These are phyloP conservation scores for Neolamprologus sp. DNA, from an alignment of 2,113 vertebrate species.

Conservation along the genomic window DNA sequence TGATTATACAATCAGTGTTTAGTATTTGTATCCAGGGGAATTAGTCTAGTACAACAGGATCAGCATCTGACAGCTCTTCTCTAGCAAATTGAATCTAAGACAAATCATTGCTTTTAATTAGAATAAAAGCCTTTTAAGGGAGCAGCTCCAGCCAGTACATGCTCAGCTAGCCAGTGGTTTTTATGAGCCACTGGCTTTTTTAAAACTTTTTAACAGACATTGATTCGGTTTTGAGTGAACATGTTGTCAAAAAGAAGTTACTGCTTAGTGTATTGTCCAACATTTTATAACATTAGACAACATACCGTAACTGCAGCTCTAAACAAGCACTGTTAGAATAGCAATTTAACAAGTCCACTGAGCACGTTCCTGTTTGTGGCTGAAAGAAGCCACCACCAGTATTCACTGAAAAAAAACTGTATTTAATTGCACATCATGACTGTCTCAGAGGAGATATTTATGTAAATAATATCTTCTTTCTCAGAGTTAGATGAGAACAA, in stretches of 20 bases:
- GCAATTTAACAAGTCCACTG: background rate
- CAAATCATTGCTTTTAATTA: slow-evolving; percentile 86
- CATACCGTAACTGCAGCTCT: background rate
- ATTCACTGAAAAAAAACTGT: background rate
- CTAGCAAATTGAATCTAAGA: slow-evolving; percentile 71
- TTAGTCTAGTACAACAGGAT: slow-evolving; percentile 64
- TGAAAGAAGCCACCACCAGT: background rate
- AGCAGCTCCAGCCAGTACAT: slow-evolving; percentile 32
- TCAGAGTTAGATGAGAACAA: background rate
- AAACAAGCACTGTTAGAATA: background rate
- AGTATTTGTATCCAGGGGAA: slow-evolving; percentile 40
- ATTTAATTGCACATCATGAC: background rate
- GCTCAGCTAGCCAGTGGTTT: slow-evolving; percentile 43
- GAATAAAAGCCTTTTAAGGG: slow-evolving; percentile 78
- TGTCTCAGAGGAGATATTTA: background rate
- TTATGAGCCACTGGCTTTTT: slow-evolving; percentile 17
- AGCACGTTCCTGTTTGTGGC: background rate
- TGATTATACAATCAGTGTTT: slow-evolving; percentile 24
- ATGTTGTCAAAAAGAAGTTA: background rate
- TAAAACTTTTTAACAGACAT: background rate
- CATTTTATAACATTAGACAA: background rate
- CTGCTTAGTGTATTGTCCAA: background rate
- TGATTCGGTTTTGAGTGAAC: slow-evolving; percentile 41
- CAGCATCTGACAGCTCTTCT: slow-evolving; percentile 63
- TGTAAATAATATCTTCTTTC: background rate